Conservation (phyloP, 2,797 vertebrate species). For the Esox lucius region DNA sequence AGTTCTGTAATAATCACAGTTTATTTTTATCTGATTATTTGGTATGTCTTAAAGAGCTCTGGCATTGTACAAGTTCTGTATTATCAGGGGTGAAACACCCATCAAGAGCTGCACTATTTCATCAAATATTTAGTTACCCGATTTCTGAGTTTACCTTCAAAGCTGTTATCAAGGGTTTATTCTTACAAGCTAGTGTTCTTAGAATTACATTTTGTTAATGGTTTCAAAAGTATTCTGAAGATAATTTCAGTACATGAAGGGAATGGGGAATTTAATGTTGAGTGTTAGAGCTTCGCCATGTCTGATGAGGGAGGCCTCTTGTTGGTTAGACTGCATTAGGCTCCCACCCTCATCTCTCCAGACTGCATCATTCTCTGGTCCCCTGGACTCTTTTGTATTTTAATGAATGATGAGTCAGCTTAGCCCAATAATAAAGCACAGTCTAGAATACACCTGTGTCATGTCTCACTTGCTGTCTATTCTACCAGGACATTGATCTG, state of each 20-base stretch:
- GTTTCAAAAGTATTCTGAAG: conserved; percentile 72
- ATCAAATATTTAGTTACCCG: conserved; percentile 55
- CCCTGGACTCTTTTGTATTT: conserved; percentile 96
- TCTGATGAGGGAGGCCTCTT: conserved; percentile 75
- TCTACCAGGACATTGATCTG: neutral
- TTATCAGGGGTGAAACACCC: conserved; percentile 63
- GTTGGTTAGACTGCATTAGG: conserved; percentile 82
- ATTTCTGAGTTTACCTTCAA: conserved; percentile 32
- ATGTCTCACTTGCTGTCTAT: conserved; percentile 24
- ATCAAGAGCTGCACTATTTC: conserved; percentile 73
- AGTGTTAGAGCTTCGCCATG: conserved; percentile 70
- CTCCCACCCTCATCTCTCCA: conserved; percentile 85
- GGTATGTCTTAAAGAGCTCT: conserved; percentile 63
- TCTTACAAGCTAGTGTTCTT: conserved; percentile 59
- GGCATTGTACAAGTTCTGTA: conserved; percentile 72
- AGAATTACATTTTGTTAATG: conserved; percentile 64
- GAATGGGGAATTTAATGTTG: conserved; percentile 71
- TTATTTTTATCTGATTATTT: neutral
- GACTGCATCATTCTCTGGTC: conserved; percentile 91
- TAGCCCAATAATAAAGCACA: conserved; percentile 99
- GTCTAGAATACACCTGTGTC: conserved; percentile 87
- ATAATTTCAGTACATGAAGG: conserved; percentile 70
- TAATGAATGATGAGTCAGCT: conserved; percentile 99
- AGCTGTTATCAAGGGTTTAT: conserved; percentile 48
- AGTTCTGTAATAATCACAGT: neutral